Base-by-base conservation (phyloP, 2,113 vertebrate species). In the Lamprologus tigripictilis region DNA sequence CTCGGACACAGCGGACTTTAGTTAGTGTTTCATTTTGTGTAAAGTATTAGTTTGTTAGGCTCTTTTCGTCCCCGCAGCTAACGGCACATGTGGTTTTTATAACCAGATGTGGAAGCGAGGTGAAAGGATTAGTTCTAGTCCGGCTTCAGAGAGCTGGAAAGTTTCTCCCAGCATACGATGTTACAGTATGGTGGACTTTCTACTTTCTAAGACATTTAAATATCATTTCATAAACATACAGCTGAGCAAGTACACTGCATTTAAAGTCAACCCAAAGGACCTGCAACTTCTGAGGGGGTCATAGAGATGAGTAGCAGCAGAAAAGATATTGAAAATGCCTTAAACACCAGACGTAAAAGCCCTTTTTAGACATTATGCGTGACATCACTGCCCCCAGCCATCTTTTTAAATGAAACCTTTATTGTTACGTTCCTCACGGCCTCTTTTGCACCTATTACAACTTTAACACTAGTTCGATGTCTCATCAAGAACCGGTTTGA, bases 21-120 rank as follows among this genome's bases (percentile, higher is more conserved):
- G 14, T 47, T 23, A 13, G 28, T 54, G 40, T 31, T 42, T n/a
- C 76, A 40, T 68, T 84, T 45, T 63, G 21, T 93, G 87, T 92
- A 90, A 90, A 91, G 21, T 90, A 91, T 81, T 47, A 81, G 53
- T 89, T 90, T 89, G 47, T 86, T 85, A 42, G 86, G 49, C 6
- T 71, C 14, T 26, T 63, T 57, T 28, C 8, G 5, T 11, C 73
- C 10, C 80, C 8, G 33, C 49, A 5, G 17, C 86, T 40, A 66
- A 82, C 6, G 47, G 58, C 55, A 88, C 92, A 88, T 76, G 37
- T 90, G 89, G 12, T 84, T 92, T 87, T 85, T 71, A 90, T 93
- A 12, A 84, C 76, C 57, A 79, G 79, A 81, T 3, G 47, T 78
- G 53, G 73, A 57, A 76, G 86, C 61, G 73, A 90, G 47, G 82